Evolutionary conservation across 2,113 vertebrate species (phyloP).

Genomic region (Notothenia rossii): DNA sequence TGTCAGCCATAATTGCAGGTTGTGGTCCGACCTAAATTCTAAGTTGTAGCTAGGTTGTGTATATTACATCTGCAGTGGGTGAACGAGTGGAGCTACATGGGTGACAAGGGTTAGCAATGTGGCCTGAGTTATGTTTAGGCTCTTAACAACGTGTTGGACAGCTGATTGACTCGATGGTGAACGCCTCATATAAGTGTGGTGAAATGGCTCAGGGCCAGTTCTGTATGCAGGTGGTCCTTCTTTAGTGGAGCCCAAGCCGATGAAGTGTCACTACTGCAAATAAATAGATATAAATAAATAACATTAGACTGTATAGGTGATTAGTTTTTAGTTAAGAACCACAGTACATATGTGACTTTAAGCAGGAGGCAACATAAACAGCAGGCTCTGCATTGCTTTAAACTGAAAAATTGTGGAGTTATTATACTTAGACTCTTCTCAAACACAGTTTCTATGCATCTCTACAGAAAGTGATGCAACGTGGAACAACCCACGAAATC

Average conservation of each 20-base stretch:
- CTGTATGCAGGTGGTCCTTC: conserved; percentile 24
- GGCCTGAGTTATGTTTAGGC: conserved; percentile 57
- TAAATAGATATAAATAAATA: too few relatives aligned
- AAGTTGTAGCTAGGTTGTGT: conserved; percentile 61
- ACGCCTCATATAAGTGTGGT: neutral
- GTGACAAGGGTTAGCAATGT: conserved; percentile 62
- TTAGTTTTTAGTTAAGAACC: neutral
- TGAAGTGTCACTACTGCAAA: neutral
- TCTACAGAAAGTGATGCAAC: too few relatives aligned
- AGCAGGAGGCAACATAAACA: neutral
- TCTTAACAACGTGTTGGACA: conserved; percentile 54
- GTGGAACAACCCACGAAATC: too few relatives aligned
- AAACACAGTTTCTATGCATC: too few relatives aligned
- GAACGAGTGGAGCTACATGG: conserved; percentile 45
- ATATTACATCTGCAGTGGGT: conserved; percentile 46
- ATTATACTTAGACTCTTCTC: neutral
- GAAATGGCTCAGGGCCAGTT: conserved; percentile 9
- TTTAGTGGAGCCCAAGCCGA: neutral
- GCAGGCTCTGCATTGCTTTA: neutral
- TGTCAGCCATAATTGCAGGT: conserved; percentile 69
- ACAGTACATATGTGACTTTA: neutral
- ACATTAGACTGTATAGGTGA: neutral
- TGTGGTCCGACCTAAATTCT: conserved; percentile 68
- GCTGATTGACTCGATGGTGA: conserved; percentile 44
- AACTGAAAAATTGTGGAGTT: neutral